Percentiles rank a stretch among this genome's conserved stretches.
phyloP scores from a whole-genome alignment of 2,797 vertebrate species.

The Sebastes diaconus region DNA sequence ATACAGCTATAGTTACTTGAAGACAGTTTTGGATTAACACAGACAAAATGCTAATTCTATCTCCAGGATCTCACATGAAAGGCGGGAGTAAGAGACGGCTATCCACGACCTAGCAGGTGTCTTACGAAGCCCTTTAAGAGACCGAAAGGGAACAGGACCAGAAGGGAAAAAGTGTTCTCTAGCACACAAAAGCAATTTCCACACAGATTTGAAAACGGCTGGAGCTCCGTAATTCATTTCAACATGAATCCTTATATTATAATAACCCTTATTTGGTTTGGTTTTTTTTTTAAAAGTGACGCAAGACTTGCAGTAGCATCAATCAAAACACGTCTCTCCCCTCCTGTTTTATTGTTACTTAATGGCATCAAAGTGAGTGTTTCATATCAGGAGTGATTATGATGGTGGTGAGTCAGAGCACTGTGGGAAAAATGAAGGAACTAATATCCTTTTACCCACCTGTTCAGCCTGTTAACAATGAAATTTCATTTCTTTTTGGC shows the following conservation, averaged over 20 bases:
- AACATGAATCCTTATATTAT: not conserved
- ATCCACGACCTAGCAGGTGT: not conserved
- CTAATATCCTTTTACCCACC: not conserved
- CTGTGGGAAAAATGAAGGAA: not conserved
- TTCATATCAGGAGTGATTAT: constrained; percentile 1
- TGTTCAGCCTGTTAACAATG: not conserved
- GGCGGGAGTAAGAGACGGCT: not conserved
- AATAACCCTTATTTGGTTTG: not conserved
- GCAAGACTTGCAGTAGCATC: not conserved
- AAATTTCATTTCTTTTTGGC: not conserved
- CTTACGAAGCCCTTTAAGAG: not conserved
- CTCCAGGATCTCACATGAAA: not conserved
- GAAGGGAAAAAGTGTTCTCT: not conserved
- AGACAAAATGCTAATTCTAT: not conserved
- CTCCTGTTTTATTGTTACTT: constrained; percentile 10
- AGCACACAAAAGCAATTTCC: not conserved
- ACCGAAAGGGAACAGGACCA: not conserved
- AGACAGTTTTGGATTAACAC: not conserved
- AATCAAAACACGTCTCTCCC: not conserved
- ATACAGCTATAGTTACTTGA: not conserved
- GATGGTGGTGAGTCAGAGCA: not conserved
- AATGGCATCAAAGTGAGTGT: not conserved
- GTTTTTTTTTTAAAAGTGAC: not conserved
- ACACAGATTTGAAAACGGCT: not conserved
- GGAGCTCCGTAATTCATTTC: not conserved